Percentiles rank a stretch among this genome's conserved stretches.
Conservation (phyloP, 35 echinoderm and acorn worm genomes). For the Ophioderma brevispina region DNA sequence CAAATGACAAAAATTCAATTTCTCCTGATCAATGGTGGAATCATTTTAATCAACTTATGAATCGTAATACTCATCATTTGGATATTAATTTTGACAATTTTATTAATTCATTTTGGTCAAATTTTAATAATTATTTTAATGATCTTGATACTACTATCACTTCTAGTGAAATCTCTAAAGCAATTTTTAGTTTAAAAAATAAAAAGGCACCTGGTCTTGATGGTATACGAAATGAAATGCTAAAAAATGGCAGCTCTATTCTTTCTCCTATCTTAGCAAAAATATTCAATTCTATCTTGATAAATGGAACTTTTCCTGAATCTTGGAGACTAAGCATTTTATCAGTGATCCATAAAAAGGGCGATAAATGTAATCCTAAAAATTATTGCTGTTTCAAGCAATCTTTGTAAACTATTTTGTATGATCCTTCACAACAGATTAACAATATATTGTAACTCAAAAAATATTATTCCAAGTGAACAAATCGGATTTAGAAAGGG, state of each 20-base stretch:
- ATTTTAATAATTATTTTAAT: background rate
- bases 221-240: background rate
- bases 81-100: background rate
- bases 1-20: background rate
- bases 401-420: background rate
- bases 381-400: background rate
- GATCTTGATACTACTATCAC: background rate
- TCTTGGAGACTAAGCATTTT: background rate
- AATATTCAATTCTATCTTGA: background rate
- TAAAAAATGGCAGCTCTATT: background rate
- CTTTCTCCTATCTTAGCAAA: background rate
- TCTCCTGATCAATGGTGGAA: background rate
- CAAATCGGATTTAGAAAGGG: background rate
- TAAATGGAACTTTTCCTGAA: background rate
- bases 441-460: background rate
- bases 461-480: background rate
- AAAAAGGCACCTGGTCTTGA: background rate
- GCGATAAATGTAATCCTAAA: background rate
- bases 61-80: background rate
- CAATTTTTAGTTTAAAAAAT: background rate
- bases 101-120: background rate
- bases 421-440: slow-evolving; percentile 9
- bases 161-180: background rate
- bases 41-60: background rate
- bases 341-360: background rate